Base-by-base conservation (phyloP, 2,113 vertebrate species). In the Cyphomyrus plagiostoma region DNA sequence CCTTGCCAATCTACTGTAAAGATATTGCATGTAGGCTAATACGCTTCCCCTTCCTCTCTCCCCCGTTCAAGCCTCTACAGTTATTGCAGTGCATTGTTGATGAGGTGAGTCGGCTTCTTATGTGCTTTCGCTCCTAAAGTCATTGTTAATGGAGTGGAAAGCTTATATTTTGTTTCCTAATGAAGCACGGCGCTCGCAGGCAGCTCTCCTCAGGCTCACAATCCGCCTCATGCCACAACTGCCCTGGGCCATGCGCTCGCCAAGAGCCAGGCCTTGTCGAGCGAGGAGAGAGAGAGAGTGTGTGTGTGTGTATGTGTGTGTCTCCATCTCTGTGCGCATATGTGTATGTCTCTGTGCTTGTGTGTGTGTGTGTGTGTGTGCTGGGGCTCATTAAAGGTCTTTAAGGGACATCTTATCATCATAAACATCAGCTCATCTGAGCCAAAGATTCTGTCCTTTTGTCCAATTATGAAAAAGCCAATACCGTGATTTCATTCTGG, bases 151-250 rank as follows among this genome's bases (percentile, higher is more conserved):
- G 98, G 97, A 96, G 95, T 98, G 97, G 98, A 99, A 99, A 99
- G 98, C 97, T 99, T 98, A 98, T 99, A 99, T 99, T 99, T 99
- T 99, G 98, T 99, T 99, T 99, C 97, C 97, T 99, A 99, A 99
- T 99, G 98, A 99, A 99, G 98, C 98, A 98, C 97, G 96, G 95
- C 97, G 97, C 94, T 96, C 11, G 96, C 97, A 97, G 93, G 95
- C 97, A 96, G 97, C 97, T 97, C 97, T 94, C 89, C 95, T 98
- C 96, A 95, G 94, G 92, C 93, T 93, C 94, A 91, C 94, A 93
- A 93, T 94, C 93, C 94, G 93, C 94, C 92, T 91, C 93, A 93
- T 92, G 88, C 91, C 90, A 90, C 92, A 93, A 93, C 92, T 88
- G 94, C 94, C 92, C 91, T 88, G 91, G 93, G 95, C 93, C 91